Conservation (phyloP, 2,797 vertebrate genomes). For the Neostethus bicornis region DNA sequence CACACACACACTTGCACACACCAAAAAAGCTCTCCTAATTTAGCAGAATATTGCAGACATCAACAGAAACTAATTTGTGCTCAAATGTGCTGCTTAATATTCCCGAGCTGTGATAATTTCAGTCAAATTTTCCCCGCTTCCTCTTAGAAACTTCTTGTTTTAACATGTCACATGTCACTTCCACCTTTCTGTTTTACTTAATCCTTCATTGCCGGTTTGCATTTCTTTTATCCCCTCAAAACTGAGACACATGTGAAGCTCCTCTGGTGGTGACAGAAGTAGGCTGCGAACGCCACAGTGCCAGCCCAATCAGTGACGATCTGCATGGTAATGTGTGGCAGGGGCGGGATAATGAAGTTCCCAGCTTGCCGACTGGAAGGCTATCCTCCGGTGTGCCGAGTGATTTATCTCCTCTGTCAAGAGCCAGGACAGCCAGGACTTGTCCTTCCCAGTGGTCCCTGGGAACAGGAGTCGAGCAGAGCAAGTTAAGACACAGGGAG, state of each 20-base stretch:
- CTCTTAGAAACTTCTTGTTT: conserved; percentile 43
- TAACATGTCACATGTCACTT: conserved; percentile 44
- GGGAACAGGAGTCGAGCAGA: conserved; percentile 85
- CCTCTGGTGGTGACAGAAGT: conserved; percentile 91
- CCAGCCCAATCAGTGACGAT: conserved; percentile 91
- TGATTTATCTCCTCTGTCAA: conserved; percentile 99
- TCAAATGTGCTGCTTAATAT: conserved; percentile 23
- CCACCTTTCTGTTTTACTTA: conserved; percentile 28
- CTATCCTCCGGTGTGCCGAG: conserved; percentile 95
- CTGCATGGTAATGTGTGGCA: conserved; percentile 98
- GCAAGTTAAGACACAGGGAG: conserved; percentile 75
- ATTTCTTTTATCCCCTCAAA: conserved; percentile 43
- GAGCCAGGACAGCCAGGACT: conserved; percentile 96
- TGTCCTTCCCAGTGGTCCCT: conserved; percentile 90
- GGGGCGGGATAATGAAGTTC: conserved; percentile 99
- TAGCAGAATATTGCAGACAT: conserved; percentile 45
- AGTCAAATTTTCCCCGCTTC: conserved; percentile 51
- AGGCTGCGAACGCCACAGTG: conserved; percentile 84
- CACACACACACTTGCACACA: no score
- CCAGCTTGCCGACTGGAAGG: conserved; percentile 96
- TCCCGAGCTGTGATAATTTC: conserved; percentile 10
- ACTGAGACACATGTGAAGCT: conserved; percentile 87
- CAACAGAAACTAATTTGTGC: conserved; percentile 44
- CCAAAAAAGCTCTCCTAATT: conserved; percentile 37
- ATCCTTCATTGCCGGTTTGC: conserved; percentile 8